Evolutionary conservation across 2,888 invertebrate genomes (phyloP), one percentile per base, ranked within the genome.

Genomic region (Cryptosula pallasiana): DNA sequence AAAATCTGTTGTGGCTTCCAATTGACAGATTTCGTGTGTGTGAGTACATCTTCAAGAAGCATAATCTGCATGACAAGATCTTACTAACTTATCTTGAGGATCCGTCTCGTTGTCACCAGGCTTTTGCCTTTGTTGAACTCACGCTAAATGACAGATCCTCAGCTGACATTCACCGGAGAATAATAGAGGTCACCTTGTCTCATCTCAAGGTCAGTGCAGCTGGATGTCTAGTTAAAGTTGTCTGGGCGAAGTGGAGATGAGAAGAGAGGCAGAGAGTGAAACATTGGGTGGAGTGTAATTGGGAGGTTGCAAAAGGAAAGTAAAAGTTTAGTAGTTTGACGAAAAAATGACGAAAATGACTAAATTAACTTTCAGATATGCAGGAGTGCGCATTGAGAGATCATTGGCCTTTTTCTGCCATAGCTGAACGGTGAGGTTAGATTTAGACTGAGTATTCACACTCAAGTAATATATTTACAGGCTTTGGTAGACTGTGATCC

Each of bases 1-100:
- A n/a, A n/a, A n/a, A n/a, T n/a, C n/a, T n/a, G n/a, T n/a, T n/a
- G n/a, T n/a, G n/a, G n/a, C n/a, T n/a, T n/a, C n/a, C n/a, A n/a
- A n/a, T n/a, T n/a, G n/a, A 29, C 80, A 88, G 91, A 81, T 91
- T 88, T 79, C 88, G 89, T 74, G 90, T 92, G 0, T 90, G 90
- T 78, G 91, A 91, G 80, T 87, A 89, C 80, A 82, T 92, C 69
- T 88, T 91, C 79, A 90, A 90, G 82, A 87, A 85, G 75, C 32
- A 70, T 25, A 25, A 25, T 5, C 45, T 70, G 5, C 55, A 70
- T 70, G 70, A 70, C 32, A 70, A 70, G 25, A 70, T 70, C 27
- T 45, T 70, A 23, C 27, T 36, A 9, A 54, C 45, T 16, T 70
- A 70, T 29, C 45, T 70, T 2, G 32, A 54, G 16, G 70, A 70